Evolutionary conservation across 2,113 vertebrate species (phyloP).

Genomic region (Rhegmatorhina hoffmannsi): DNA sequence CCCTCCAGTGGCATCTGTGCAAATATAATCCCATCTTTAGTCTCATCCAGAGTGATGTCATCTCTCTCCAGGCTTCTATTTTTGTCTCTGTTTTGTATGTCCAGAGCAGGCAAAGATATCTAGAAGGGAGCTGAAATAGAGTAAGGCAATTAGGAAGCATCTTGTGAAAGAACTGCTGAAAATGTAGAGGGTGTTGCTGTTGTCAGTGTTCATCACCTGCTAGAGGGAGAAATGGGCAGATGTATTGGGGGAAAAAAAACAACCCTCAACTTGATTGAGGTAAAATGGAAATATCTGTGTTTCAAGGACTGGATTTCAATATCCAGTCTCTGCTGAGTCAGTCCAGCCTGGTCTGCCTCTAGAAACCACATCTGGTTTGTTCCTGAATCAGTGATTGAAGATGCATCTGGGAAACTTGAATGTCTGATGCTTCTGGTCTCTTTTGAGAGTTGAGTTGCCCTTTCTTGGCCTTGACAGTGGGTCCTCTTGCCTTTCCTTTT

Average conservation of each 20-base stretch:
- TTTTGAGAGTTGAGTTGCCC: not conserved
- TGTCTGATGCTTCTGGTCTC: not conserved
- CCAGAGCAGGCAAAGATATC: not conserved
- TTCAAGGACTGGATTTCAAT: not conserved
- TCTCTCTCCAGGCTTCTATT: not conserved
- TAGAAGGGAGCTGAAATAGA: not conserved
- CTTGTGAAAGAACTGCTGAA: not conserved
- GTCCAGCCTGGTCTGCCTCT: not conserved
- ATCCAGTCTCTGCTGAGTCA: not conserved
- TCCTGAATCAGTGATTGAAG: not conserved
- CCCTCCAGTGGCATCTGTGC: not conserved
- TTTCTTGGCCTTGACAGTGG: not conserved
- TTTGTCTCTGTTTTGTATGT: not conserved
- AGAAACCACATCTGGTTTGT: not conserved
- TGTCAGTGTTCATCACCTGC: not conserved
- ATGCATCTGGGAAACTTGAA: accelerated
- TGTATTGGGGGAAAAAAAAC: accelerated
- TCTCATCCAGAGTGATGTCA: not conserved
- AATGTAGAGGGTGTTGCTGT: not conserved
- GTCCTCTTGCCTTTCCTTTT: not conserved
- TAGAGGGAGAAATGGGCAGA: not conserved
- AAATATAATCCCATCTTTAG: not conserved
- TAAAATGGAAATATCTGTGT: not conserved
- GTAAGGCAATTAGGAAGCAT: not conserved
- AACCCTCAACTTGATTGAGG: accelerated